Evolutionary conservation across 2,797 vertebrate genomes (phyloP).

Genomic region (Trachops cirrhosus): DNA sequence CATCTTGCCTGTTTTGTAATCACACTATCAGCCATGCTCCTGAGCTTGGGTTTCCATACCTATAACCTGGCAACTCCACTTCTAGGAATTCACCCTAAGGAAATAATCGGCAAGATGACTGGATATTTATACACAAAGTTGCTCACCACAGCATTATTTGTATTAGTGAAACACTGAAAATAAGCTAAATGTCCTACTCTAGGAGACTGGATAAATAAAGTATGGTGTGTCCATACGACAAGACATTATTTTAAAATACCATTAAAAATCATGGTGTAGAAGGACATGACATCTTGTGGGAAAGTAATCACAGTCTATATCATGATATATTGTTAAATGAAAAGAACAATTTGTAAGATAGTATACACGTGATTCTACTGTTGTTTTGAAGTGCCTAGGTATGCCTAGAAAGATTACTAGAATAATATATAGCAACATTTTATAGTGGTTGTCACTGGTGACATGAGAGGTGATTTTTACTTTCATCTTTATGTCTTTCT

Average conservation of each 20-base stretch:
- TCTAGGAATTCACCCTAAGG: background rate
- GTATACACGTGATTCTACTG: background rate
- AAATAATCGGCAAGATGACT: background rate
- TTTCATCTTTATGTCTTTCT: background rate
- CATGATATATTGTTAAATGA: conserved; percentile 5
- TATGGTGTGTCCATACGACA: background rate
- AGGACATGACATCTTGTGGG: background rate
- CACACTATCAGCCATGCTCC: background rate
- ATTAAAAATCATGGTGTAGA: background rate
- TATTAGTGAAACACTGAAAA: background rate
- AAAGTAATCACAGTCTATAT: background rate
- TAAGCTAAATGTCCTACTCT: background rate
- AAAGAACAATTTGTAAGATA: background rate
- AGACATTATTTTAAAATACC: background rate
- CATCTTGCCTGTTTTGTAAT: background rate
- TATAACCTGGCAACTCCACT: background rate
- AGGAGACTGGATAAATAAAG: background rate
- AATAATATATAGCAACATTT: background rate
- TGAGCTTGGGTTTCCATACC: background rate
- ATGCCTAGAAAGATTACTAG: background rate
- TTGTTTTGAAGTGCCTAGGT: background rate
- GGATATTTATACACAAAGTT: background rate
- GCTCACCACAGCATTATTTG: background rate
- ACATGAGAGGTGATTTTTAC: background rate
- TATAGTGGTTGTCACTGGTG: background rate